Base-by-base conservation (phyloP, 2,113 vertebrate species). In the Nannobrachium achirus region DNA sequence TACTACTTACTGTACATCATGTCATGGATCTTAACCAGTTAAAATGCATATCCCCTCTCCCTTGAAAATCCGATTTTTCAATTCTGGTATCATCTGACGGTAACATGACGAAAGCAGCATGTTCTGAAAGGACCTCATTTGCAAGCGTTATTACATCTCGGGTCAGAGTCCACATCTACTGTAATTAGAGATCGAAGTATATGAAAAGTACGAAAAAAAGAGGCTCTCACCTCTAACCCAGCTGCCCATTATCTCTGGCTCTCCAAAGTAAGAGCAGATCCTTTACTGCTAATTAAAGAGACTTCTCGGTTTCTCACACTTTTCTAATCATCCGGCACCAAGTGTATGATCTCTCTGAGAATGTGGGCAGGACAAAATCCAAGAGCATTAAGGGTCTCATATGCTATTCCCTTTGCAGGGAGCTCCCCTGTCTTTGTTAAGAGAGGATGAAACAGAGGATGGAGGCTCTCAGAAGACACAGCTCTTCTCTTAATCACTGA, bases 371-470 rank as follows among this genome's bases (percentile, higher is more conserved):
- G 83, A 81, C 75, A 79, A 84, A n/a, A 89, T 89, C 76, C 66
- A 65, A 79, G 84, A 82, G 79, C 74, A 80, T 87, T 83, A 81
- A n/a, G 67, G 63, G 46, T 64, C 85, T 90, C 84, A 85, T 89
- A 78, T 86, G 78, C 69, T 84, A 91, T 92, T 92, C 89, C 81
- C 86, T 90, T 90, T 90, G 80, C 85, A 79, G 49, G 61, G 65
- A 82, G 70, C 70, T 79, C 70, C 74, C 69, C 68, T 38, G 75
- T 75, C 84, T 88, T 87, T 84, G 79, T 84, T 88, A 81, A 73
- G 25, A 76, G 25, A 86, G 80, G 80, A 86, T 88, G 84, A 89
- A 88, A 87, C 46, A 44, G 39, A 69, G 59, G 69, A 79, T 62
- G 73, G 80, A 82, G 78, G 79, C 76, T 73, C 81, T 88, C 82